phyloP scores from a whole-genome alignment of 2,888 invertebrate genomes.

The Drosophila neonasuta region DNA sequence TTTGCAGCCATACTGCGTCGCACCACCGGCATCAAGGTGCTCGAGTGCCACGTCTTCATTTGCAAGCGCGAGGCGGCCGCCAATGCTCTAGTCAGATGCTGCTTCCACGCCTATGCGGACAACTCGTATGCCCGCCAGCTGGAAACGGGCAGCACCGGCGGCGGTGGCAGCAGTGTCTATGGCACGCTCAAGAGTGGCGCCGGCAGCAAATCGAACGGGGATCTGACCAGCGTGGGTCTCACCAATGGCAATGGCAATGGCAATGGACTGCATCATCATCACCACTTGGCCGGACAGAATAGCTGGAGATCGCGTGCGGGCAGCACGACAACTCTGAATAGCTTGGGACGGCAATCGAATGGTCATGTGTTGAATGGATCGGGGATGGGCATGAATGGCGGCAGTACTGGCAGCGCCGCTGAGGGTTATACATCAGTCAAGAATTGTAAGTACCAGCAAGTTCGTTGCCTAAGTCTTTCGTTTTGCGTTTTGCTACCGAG shows the following conservation, averaged over 20 bases:
- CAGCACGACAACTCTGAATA: constrained; percentile 85
- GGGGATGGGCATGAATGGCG: constrained; percentile 70
- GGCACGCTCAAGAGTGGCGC: constrained; percentile 83
- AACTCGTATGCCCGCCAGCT: constrained; percentile 94
- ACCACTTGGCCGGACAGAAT: constrained; percentile 71
- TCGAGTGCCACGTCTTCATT: constrained; percentile 99
- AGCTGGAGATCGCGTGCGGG: constrained; percentile 85
- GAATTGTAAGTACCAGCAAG: constrained; percentile 81
- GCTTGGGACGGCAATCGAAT: constrained; percentile 83
- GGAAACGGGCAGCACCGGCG: constrained; percentile 85
- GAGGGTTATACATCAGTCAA: constrained; percentile 82
- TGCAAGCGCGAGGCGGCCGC: constrained; percentile 98
- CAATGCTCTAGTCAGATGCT: constrained; percentile 97
- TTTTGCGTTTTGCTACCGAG: constrained; percentile 2
- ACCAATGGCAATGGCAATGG: constrained; percentile 77
- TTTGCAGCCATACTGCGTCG: constrained; percentile 98
- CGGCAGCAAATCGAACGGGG: constrained; percentile 82
- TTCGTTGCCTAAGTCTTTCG: constrained; percentile 66
- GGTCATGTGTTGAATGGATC: constrained; percentile 75
- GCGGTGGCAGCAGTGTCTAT: constrained; percentile 83
- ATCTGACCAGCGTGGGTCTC: constrained; percentile 72
- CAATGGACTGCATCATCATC: constrained; percentile 67
- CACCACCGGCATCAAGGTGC: constrained; percentile 97
- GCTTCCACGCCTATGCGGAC: constrained; percentile 98
- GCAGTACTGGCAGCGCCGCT: constrained; percentile 80